Base-by-base conservation (phyloP, 2,797 vertebrate genomes). In the Falco concolor region DNA sequence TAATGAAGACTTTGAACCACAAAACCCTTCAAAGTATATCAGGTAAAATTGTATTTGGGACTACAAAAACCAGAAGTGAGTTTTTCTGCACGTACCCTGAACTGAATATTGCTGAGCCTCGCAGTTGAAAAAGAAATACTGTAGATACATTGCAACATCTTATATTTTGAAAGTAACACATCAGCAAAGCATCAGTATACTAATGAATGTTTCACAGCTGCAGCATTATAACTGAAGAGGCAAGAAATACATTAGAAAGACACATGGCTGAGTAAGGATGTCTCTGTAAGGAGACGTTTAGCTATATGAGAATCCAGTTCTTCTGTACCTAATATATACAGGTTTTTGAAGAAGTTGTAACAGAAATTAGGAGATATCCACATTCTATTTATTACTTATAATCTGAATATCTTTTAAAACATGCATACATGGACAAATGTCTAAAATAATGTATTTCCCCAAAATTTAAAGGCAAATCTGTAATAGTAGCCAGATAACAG, bases 191-290 rank as follows among this genome's bases (percentile, higher is more conserved):
- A 77, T 64, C 68, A 75, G 56, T 86, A 74, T 73, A 73, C 28
- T 95, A 96, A 91, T 85, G 67, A 94, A 42, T 6, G 36, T 52
- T 91, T 79, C 83, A 80, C 79, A 93, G 92, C 84, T 97, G 77
- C 70, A 85, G 73, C 38, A 84, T 93, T 96, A 20, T 77, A 90
- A 90, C 49, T 69, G 73, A 90, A 89, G 52, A 93, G 61, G 32
- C 54, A 95, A 95, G 80, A 91, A 92, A 93, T 74, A 49, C 27
- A 44, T 91, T 74, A 88, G 34, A 77, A 95, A 91, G 42, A 59
- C 47, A 54, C 38, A 52, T 45, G 50, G 59, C 24, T 92, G 45
- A 90, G 91, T 78, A 76, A 76, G 27, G 36, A 81, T 54, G 25
- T 72, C 18, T 89, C 57, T 79, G 49, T 64, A 67, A 88, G 59